Conservation (phyloP, 2,113 vertebrate genomes). For the Leucosticte australis region DNA sequence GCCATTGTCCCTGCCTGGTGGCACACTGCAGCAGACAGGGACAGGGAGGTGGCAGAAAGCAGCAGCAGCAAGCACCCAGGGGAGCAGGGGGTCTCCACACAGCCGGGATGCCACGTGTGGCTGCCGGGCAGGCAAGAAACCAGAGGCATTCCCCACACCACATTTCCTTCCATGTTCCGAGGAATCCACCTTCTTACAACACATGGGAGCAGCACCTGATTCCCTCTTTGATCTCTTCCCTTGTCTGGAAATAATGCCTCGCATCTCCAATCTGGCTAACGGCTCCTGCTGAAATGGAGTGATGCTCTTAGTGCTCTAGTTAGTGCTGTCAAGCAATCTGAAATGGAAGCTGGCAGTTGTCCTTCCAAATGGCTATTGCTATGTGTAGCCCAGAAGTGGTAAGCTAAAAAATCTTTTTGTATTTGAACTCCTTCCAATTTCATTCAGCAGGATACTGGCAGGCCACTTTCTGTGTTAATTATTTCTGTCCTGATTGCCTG, state of each 20-base stretch:
- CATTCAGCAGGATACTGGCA: constrained; percentile 79
- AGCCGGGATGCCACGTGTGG: rapidly evolving
- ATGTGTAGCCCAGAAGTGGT: constrained; percentile 69
- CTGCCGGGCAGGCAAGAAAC: background rate
- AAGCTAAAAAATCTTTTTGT: constrained; percentile 77
- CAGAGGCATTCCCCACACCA: background rate
- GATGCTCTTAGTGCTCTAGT: constrained; percentile 62
- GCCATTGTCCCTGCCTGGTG: rapidly evolving
- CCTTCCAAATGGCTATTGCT: constrained; percentile 75
- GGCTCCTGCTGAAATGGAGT: background rate
- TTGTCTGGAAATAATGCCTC: background rate
- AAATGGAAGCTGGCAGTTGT: constrained; percentile 75
- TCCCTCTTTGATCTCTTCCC: background rate
- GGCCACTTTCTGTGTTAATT: constrained; percentile 75
- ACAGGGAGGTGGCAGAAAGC: background rate
- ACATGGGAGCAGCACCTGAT: background rate
- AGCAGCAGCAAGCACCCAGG: background rate
- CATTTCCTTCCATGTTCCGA: background rate
- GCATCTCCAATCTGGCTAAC: background rate
- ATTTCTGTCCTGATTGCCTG: constrained; percentile 78
- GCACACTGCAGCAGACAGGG: background rate
- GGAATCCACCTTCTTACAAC: background rate
- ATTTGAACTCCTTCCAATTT: constrained; percentile 78
- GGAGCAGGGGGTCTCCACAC: rapidly evolving
- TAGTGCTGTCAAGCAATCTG: constrained; percentile 66